A percentile compares a stretch with the other conserved stretches of the same genome.
phyloP scores from a whole-genome alignment of 1,140 invertebrate genomes.

The Drosophila parabipectinata region DNA sequence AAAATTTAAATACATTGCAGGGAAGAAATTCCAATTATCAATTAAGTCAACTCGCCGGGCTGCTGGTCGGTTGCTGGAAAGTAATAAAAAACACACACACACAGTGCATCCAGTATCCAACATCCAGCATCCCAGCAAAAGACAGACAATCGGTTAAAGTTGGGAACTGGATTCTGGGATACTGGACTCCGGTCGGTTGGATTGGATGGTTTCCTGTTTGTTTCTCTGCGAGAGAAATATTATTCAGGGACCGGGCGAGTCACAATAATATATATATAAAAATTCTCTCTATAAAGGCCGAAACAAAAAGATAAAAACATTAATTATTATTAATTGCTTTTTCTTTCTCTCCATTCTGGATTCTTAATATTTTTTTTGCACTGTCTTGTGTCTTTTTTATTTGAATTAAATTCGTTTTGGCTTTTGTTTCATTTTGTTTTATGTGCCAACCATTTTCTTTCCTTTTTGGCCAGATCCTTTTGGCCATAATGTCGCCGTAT shows the following conservation, averaged over 20 bases:
- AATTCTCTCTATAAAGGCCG: slow-evolving; percentile 6
- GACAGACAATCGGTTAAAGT: not conserved
- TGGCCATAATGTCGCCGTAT: slow-evolving; percentile 35
- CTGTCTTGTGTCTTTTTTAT: slow-evolving; percentile 29
- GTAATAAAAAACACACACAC: slow-evolving; percentile 59
- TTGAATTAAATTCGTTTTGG: slow-evolving; percentile 60
- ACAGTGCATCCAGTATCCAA: slow-evolving; percentile 1
- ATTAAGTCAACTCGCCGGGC: slow-evolving; percentile 64
- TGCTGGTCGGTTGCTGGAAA: slow-evolving; percentile 16
- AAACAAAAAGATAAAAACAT: slow-evolving; percentile 80
- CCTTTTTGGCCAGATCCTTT: slow-evolving; percentile 39
- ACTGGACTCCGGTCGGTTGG: slow-evolving; percentile 13
- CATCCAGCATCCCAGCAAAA: no score
- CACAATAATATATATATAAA: not conserved
- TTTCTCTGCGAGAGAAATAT: slow-evolving; percentile 25
- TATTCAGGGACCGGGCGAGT: slow-evolving; percentile 24
- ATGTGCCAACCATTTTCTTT: slow-evolving; percentile 40
- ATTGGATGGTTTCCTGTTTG: slow-evolving; percentile 35
- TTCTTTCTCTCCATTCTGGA: slow-evolving; percentile 35
- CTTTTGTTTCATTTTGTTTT: slow-evolving; percentile 63
- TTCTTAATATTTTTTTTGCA: slow-evolving; percentile 56
- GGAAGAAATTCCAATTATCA: slow-evolving; percentile 78
- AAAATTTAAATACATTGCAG: slow-evolving; percentile 77
- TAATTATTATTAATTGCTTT: slow-evolving; percentile 82
- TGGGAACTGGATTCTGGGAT: slow-evolving; percentile 23